A percentile compares a stretch with the other conserved stretches of the same genome.
These are phyloP conservation scores for Parus major DNA, from an alignment of 2,113 vertebrate species.

Conservation along the genomic window DNA sequence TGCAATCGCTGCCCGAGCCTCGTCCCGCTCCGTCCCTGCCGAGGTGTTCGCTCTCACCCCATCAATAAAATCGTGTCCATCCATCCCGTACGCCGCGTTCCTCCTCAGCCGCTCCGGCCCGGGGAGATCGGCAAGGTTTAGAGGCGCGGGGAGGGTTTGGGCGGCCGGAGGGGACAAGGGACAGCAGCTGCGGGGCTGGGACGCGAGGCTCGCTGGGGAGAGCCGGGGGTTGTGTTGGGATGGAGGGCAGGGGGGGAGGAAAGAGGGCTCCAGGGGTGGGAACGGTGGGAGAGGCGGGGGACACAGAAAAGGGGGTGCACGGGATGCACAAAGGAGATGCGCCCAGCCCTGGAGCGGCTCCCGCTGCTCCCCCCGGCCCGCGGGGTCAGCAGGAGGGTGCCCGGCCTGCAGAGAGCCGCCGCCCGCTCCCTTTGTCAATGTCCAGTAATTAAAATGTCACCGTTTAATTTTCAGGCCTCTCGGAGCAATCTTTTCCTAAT, in stretches of 20 bases:
- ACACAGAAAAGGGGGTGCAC: not conserved
- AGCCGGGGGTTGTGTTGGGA: fast-evolving
- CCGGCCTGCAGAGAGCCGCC: slow-evolving; percentile 73
- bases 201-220: fast-evolving
- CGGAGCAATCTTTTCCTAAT: slow-evolving; percentile 85
- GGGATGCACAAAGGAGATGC: not conserved
- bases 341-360: too few species aligned
- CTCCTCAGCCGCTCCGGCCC: not conserved
- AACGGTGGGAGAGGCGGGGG: not conserved
- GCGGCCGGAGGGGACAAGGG: not conserved
- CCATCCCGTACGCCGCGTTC: slow-evolving; percentile 4
- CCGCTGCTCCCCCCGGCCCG: not conserved
- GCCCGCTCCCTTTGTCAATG: slow-evolving; percentile 86
- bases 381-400: slow-evolving; percentile 65
- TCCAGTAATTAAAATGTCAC: slow-evolving; percentile 97
- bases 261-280: too few species aligned
- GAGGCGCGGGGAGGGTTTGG: not conserved
- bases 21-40: not conserved
- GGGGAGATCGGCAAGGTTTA: not conserved
- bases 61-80: slow-evolving; percentile 50
- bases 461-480: slow-evolving; percentile 89
- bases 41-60: not conserved
- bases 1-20: not conserved
- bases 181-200: not conserved
- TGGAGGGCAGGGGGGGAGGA: too few species aligned